A percentile compares a stretch with the other conserved stretches of the same genome.
These are phyloP conservation scores for Desmodus rotundus DNA, from an alignment of 2,113 vertebrate genomes.

Conservation along the genomic window DNA sequence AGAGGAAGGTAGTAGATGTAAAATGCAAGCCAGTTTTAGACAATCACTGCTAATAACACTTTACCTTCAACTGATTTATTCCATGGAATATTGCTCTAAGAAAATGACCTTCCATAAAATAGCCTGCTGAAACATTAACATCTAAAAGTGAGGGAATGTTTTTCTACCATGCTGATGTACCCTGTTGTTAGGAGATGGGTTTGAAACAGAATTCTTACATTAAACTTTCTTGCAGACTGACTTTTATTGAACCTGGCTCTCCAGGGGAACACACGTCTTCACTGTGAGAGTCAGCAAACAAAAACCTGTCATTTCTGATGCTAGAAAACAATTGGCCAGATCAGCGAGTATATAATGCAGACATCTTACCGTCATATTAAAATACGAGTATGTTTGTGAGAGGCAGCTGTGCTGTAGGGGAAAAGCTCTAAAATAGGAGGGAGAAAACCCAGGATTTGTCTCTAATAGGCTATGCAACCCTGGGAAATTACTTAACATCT, in stretches of 20 bases:
- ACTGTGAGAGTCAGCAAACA: background rate
- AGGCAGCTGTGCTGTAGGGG: background rate
- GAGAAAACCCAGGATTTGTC: background rate
- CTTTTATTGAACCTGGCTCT: background rate
- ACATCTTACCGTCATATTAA: background rate
- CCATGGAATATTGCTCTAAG: background rate
- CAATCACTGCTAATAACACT: background rate
- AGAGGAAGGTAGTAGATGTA: background rate
- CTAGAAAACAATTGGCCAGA: background rate
- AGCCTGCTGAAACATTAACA: background rate
- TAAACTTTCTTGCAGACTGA: slow-evolving; percentile 1
- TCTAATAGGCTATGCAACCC: background rate
- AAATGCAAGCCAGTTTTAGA: background rate
- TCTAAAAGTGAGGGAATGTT: background rate
- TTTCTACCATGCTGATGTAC: background rate
- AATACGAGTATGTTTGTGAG: background rate
- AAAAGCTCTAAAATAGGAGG: background rate
- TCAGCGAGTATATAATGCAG: background rate
- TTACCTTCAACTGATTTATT: background rate
- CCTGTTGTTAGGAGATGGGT: slow-evolving; percentile 50
- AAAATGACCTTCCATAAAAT: background rate
- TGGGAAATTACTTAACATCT: background rate
- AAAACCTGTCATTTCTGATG: background rate
- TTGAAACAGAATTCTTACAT: slow-evolving; percentile 24
- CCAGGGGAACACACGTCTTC: background rate